Base-by-base conservation (phyloP, 1,140 invertebrate genomes). In the Adelges cooleyi region DNA sequence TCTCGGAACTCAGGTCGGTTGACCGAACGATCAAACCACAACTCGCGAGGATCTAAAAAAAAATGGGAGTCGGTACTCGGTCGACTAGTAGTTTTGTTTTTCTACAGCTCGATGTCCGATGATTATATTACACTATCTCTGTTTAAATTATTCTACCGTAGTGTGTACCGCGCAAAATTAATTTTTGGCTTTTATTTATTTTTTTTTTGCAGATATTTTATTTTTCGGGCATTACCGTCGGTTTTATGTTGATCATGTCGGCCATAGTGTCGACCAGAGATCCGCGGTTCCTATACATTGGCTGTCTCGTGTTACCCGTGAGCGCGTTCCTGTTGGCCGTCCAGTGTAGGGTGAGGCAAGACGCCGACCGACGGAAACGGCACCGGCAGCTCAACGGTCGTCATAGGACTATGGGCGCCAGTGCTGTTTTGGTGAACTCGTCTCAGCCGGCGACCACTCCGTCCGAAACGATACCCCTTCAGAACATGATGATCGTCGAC, bases 241-340 rank as follows among this genome's bases (percentile, higher is more conserved):
- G 81, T 66, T 77, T 82, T 53, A 81, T 80, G 54, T 72, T 83
- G 65, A 80, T 78, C 51, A 81, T 82, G 68, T 81, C 81, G 67
- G 80, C 81, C 13, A 77, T 79, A 79, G 69, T 80, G 77, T 40
- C 75, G 77, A 11, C 79, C 80, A 69, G 76, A 78, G 66, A 82
- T n/a, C 77, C 80, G 68, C 80, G 82, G 50, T 74, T 83, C 69
- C 77, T 83, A 46, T 83, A 83, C 72, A 83, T 83, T 69, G 81
- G 81, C 72, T 73, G 78, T 66, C 69, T 83, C 29, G 74, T 80
- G 3, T 77, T 80, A n/a, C 75, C 80, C 67, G 81, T 83, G 8
- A 81, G 80, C 70, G 76, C 75, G 25, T 72, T 82, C 11, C 72
- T 83, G 17, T 71, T 82, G 5, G 77, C 78, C 0, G 79, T 83